phyloP scores from a whole-genome alignment of 2,888 invertebrate species.

The Xylota segnis region DNA sequence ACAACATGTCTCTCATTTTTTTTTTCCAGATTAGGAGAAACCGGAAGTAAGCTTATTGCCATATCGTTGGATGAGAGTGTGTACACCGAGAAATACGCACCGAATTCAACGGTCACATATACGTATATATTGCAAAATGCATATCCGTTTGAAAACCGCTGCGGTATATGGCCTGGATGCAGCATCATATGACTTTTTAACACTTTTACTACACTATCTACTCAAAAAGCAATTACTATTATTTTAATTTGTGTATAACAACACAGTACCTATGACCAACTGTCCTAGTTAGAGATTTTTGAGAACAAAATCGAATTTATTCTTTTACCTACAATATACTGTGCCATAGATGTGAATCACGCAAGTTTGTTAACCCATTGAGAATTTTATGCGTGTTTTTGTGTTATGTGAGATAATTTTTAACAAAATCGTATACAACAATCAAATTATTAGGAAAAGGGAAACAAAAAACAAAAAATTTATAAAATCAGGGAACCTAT shows the following conservation, averaged over 20 bases:
- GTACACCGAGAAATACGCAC: constrained; percentile 20
- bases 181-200: constrained; percentile 38
- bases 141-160: constrained; percentile 13
- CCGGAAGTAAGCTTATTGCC: constrained; percentile 34
- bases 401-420: constrained; percentile 43
- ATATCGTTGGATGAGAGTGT: constrained; percentile 4
- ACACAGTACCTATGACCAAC: constrained; percentile 50
- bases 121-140: not conserved
- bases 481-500: constrained; percentile 43
- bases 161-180: constrained; percentile 16
- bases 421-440: constrained; percentile 22
- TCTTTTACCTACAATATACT: constrained; percentile 19
- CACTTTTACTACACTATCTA: constrained; percentile 28
- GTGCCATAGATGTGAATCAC: constrained; percentile 63
- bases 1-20: not conserved
- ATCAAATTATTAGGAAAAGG: constrained; percentile 20
- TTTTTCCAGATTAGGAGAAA: constrained; percentile 29
- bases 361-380: constrained; percentile 26
- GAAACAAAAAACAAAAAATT: not conserved
- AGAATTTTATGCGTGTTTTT: constrained; percentile 37
- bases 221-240: constrained; percentile 42
- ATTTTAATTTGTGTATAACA: constrained; percentile 40
- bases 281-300: constrained; percentile 56
- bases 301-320: constrained; percentile 33
- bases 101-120: constrained; percentile 28